Base-by-base conservation (phyloP, 2,888 invertebrate genomes). In the Leptopilina myrica region DNA sequence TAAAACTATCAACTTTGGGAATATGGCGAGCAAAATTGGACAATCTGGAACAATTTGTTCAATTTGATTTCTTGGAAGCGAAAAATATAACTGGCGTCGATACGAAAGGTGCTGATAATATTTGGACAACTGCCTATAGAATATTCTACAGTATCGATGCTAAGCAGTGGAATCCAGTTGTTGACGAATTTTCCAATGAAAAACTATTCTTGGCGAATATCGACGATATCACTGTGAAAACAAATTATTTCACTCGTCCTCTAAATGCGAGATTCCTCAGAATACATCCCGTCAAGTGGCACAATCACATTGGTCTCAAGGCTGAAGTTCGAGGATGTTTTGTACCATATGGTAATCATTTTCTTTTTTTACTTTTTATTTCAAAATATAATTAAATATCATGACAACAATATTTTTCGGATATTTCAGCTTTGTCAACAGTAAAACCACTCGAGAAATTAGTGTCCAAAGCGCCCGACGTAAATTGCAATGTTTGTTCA, bases 281-380 rank as follows among this genome's bases (percentile, higher is more conserved):
- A 88, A 89, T 98, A 14, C 90, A 95, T 76, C 97, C 97, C 0
- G 88, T 93, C 0, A 94, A 95, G 77, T 97, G 97, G 97, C 93
- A 95, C 64, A 92, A 94, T 5, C 94, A 93, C 81, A 95, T 97
- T 53, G 95, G 96, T 84, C 92, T 98, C 91, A 94, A 95, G 79
- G 91, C 95, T 0, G 97, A 98, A 87, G 94, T 97, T 0, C 92
- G 95, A 14, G 97, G 97, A 7, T 98, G 98, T 89, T 97, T 94
- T 85, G 92, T 94, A 84, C 95, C 95, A 1, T 96, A 96, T 89
- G 93, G 94, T 94, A 92, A 93, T 14, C 6, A 46, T 2, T 2
- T 33, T 33, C 0, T 43, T 43, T 11, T 66, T 43, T 40, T 11
- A 43, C 9, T 8, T 9, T 66, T 66, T 43, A 14, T 12, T 9